phyloP scores from a whole-genome alignment of 2,113 vertebrate genomes.

The Cranoglanis bouderius region DNA sequence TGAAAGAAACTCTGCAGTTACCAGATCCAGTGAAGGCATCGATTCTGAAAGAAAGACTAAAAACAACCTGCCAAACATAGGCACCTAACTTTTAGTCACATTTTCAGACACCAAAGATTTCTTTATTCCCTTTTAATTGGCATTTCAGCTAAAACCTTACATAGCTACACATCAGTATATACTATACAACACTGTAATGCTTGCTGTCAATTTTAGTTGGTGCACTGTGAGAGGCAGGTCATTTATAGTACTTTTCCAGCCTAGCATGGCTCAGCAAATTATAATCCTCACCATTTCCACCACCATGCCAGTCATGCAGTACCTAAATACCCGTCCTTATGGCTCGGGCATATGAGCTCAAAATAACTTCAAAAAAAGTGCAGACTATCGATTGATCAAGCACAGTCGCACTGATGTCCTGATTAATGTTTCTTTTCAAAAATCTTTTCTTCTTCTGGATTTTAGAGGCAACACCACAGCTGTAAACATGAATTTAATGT shows the following conservation, averaged over 20 bases:
- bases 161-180: not conserved
- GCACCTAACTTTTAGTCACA: not conserved
- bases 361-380: not conserved
- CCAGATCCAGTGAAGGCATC: not conserved
- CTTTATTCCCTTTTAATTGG: not conserved
- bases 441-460: not conserved
- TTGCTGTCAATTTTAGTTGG: not conserved
- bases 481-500: no score
- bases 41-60: not conserved
- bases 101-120: not conserved
- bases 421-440: not conserved
- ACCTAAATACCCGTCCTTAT: not conserved
- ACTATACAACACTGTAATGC: not conserved
- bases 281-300: not conserved
- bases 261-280: not conserved
- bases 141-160: not conserved
- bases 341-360: not conserved
- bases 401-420: not conserved
- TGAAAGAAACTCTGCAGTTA: not conserved
- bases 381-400: not conserved
- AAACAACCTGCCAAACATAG: not conserved
- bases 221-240: not conserved
- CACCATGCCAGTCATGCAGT: not conserved
- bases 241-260: not conserved
- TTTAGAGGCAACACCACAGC: not conserved